Evolutionary conservation across 1,140 invertebrate genomes (phyloP), one percentile per base, ranked within the genome.

Genomic region (Adelges cooleyi): DNA sequence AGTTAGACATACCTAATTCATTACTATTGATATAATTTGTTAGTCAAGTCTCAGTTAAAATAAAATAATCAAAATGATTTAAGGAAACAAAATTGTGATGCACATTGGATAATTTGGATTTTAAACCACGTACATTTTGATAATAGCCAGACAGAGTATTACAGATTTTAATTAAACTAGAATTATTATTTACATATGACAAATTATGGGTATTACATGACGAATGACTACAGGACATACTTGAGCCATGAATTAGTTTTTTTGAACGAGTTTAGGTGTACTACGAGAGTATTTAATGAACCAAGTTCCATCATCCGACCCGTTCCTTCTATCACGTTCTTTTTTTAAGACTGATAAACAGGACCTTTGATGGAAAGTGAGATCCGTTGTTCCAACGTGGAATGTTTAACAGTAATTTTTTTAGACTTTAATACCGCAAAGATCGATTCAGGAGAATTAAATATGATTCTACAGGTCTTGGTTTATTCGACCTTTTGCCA

Each of bases 41-140:
- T 15, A 42, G 15, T n/a, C 40, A 42, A 25, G 27, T 51, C 25
- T 51, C 49, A n/a, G 49, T 51, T 51, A 51, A 9, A 6, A 27
- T 51, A 33, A 51, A 51, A 3, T 51, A 51, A 51, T 51, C 49
- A 27, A 27, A 51, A 10, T 51, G 49, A 27, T 33, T 51, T 51
- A 51, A 51, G 10, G 49, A 33, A 33, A 27, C 27, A 4, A 10
- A 51, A 33, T 51, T 51, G 29, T 27, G 22, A 51, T 25, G 17
- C 25, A 51, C 17, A 27, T 25, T 51, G 10, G 49, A 9, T 51
- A 33, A 17, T 33, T 51, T 51, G 17, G 27, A 51, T 51, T 51
- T 51, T 10, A 51, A n/a, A 27, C 40, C 11, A 11, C 29, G 29
- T 6, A 6, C 5, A 33, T 33, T 33, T 33, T 51, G 49, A 51